Evolutionary conservation across 2,888 invertebrate species (phyloP).

Genomic region (Crocallis elinguaria): DNA sequence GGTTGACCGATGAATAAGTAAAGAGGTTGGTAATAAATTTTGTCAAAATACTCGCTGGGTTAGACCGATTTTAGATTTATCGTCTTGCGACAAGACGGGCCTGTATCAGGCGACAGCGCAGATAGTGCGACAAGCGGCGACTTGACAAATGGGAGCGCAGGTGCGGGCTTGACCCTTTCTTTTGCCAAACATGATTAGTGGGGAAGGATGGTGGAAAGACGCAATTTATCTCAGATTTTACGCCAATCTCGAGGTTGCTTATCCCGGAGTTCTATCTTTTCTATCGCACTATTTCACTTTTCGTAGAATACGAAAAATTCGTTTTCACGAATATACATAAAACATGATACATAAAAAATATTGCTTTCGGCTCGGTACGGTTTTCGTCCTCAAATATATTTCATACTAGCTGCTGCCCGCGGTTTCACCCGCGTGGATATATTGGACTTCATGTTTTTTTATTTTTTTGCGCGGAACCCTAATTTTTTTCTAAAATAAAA

Average conservation of each 20-base stretch:
- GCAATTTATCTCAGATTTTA: constrained; percentile 10
- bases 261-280: not conserved
- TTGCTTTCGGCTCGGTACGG: constrained; percentile 15
- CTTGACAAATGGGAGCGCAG: constrained; percentile 51
- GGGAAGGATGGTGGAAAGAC: constrained; percentile 20
- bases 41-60: not conserved
- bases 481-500: too few relatives aligned
- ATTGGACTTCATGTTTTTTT: not conserved
- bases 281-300: constrained; percentile 4
- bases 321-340: constrained; percentile 20
- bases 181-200: constrained; percentile 46
- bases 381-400: constrained; percentile 13
- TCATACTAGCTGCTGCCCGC: constrained; percentile 10
- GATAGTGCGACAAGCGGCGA: constrained; percentile 37
- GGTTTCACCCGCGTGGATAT: not conserved
- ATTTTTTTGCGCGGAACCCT: too few relatives aligned
- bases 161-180: constrained; percentile 47
- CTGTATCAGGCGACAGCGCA: constrained; percentile 6
- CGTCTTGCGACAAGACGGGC: constrained; percentile 4
- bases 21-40: constrained; percentile 4
- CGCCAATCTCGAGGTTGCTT: constrained; percentile 2
- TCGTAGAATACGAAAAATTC: constrained; percentile 5
- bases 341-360: constrained; percentile 20
- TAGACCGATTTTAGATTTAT: constrained; percentile 10
- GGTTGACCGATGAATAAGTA: constrained; percentile 21